Percentiles rank a stretch among this genome's conserved stretches.
Conservation (phyloP, 2,113 vertebrate species). For the Pseudopipra pipra region DNA sequence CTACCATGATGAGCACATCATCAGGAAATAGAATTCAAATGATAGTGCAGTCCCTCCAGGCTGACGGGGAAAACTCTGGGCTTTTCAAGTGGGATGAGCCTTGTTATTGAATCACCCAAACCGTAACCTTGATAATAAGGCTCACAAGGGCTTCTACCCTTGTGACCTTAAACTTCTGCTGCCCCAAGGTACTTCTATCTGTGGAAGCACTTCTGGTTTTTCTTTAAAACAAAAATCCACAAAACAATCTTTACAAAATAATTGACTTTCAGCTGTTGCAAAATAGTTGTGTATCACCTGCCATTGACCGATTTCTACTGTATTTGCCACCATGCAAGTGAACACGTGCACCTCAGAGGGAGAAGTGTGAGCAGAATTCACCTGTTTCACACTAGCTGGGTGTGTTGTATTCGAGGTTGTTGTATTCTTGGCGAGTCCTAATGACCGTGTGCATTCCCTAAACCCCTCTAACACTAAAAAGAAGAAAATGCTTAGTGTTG, state of each 20-base stretch:
- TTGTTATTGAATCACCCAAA: background rate
- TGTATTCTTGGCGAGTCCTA: background rate
- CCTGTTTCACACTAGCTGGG: background rate
- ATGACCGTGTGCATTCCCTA: background rate
- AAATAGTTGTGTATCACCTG: background rate
- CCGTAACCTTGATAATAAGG: background rate
- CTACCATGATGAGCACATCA: constrained; percentile 39
- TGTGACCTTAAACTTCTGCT: constrained; percentile 20
- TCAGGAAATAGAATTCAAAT: constrained; percentile 52
- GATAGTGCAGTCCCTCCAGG: constrained; percentile 13
- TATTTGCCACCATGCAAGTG: background rate
- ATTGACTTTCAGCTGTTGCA: background rate
- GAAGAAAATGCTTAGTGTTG: background rate
- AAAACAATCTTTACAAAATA: background rate
- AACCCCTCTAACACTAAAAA: background rate
- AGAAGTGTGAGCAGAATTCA: background rate
- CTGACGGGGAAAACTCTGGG: background rate
- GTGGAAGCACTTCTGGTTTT: background rate
- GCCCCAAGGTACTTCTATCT: background rate
- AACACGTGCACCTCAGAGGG: background rate
- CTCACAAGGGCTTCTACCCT: background rate
- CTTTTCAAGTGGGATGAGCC: background rate
- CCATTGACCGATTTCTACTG: background rate
- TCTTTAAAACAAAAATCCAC: background rate
- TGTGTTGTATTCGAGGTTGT: accelerated